These are phyloP conservation scores for Ctenomys sociabilis DNA, from an alignment of 2,113 vertebrate species.

Conservation along the genomic window DNA sequence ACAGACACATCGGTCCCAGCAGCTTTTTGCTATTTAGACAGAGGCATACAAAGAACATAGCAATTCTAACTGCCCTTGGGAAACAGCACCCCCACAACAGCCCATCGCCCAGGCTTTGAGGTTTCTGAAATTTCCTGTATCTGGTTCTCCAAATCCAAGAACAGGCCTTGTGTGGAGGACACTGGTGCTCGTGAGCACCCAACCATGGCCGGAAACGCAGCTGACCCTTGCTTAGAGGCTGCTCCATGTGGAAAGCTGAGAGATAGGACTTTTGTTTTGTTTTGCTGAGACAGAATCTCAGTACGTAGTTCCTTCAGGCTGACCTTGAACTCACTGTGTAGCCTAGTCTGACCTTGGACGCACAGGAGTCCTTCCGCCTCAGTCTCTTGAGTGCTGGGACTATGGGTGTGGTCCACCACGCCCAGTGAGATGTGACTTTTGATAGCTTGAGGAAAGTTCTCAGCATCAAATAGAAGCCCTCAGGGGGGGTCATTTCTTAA, in stretches of 20 bases:
- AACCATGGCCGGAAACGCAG: neutral
- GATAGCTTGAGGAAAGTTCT: constrained; percentile 24
- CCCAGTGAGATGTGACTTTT: neutral
- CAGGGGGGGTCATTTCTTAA: neutral
- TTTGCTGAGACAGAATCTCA: neutral
- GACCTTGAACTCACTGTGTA: neutral
- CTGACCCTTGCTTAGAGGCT: neutral
- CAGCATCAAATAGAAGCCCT: neutral
- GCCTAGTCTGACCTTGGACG: neutral
- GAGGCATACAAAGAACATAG: constrained; percentile 47
- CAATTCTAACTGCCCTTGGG: constrained; percentile 45
- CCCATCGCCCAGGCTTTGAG: neutral
- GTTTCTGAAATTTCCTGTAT: constrained; percentile 10
- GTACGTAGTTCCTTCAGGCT: neutral
- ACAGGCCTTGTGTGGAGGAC: neutral
- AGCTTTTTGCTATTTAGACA: constrained; percentile 58
- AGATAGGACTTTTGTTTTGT: neutral
- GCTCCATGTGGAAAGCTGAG: neutral
- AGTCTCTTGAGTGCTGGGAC: neutral
- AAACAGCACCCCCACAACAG: neutral
- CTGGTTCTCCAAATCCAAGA: neutral
- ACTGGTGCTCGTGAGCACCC: neutral
- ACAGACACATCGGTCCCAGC: constrained; percentile 1
- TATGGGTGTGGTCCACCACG: neutral
- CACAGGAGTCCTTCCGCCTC: neutral